Base-by-base conservation (phyloP, 92 coral and sea anemone genomes). In the Metridium senile region DNA sequence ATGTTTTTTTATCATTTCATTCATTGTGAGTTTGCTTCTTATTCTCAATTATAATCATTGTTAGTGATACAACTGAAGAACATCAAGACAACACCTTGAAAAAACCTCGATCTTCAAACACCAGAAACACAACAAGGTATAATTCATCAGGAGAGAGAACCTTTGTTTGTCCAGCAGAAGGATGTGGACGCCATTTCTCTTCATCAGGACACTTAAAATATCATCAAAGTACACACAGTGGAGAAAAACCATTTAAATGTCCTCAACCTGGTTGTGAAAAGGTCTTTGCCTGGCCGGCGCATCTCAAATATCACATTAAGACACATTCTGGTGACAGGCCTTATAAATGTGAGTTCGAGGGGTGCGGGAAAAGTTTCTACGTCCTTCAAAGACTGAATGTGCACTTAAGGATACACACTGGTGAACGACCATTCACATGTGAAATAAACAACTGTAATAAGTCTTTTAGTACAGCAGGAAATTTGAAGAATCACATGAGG, bases 211-310 rank as follows among this genome's bases (percentile, higher is more conserved):
- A 91, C 70, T 88, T 91, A 29, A 90, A 89, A 56, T 91, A 91
- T 62, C 97, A 91, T 71, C 90, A 82, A 49, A 85, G 93, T 28
- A 91, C 97, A 1, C 97, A 91, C 82, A 91, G 89, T 73, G 97
- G 97, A 13, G 89, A 88, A 53, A 85, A 84, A 35, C 92, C 91
- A 22, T 91, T 91, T 70, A 88, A 85, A 73, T 91, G 97, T 29
- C 93, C 86, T 58, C 91, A 91, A 30, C 93, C 93, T 6, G 97
- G 88, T 34, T 91, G 97, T 80, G 97, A 91, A 25, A 88, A 93
- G n/a, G 93, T 82, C 67, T 91, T 91, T 80, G 97, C 97, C 30
- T 91, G 97, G 97, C 97, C 97, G 17, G 93, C 97, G 7, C 97
- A 91, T 53, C 79, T 91, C 84, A 91, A 91, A 63, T 91, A 91